phyloP scores from a whole-genome alignment of 2,888 invertebrate species.

The Argyresthia albistria region DNA sequence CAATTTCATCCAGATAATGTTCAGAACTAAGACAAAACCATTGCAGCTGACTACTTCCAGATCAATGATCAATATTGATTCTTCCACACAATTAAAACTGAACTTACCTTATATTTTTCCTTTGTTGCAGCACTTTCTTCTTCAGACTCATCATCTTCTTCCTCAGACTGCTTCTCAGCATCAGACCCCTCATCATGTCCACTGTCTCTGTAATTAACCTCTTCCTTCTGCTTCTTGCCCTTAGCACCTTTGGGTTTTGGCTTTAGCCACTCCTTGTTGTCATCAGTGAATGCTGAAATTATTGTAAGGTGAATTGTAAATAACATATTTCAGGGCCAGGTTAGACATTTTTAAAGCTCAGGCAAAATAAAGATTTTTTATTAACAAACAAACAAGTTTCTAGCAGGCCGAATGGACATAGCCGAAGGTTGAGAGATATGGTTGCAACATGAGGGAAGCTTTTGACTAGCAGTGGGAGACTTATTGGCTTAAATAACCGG shows the following conservation, averaged over 20 bases:
- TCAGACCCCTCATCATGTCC: slow-evolving; percentile 19
- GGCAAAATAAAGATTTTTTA: too few species aligned
- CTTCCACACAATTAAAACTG: too few species aligned
- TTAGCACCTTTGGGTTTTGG: slow-evolving; percentile 55
- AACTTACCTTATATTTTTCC: slow-evolving; percentile 51
- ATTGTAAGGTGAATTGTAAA: background rate
- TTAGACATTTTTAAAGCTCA: background rate
- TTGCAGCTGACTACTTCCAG: too few species aligned
- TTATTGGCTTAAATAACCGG: too few species aligned
- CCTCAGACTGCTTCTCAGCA: slow-evolving; percentile 28
- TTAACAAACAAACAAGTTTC: too few species aligned
- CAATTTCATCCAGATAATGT: too few species aligned
- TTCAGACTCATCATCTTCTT: slow-evolving; percentile 24
- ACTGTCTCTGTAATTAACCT: slow-evolving; percentile 30
- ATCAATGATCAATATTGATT: too few species aligned
- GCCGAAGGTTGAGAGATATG: too few species aligned
- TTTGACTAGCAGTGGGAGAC: too few species aligned
- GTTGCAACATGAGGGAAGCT: too few species aligned
- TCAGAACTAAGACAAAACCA: too few species aligned
- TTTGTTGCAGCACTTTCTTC: slow-evolving; percentile 21
- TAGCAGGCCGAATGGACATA: too few species aligned
- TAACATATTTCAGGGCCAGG: background rate
- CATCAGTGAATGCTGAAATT: slow-evolving; percentile 75
- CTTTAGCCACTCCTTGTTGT: slow-evolving; percentile 80
- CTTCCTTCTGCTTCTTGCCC: slow-evolving; percentile 29